Evolutionary conservation across 2,888 invertebrate genomes (phyloP), one percentile per base, ranked within the genome.

Genomic region (Quadriops clusia): DNA sequence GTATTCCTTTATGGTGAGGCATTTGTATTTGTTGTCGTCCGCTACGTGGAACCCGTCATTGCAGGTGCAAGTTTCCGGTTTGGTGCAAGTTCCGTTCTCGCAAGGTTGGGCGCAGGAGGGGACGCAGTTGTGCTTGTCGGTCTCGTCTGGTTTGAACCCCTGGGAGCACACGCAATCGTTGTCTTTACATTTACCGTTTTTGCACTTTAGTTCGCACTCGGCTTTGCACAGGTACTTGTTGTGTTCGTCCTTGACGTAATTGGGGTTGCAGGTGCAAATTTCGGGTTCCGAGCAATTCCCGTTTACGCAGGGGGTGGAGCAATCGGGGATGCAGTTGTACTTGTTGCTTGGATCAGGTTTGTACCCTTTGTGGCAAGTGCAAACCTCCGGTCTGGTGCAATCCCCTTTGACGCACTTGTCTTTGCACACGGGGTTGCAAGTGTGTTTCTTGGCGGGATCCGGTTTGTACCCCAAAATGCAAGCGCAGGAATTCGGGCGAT

Each of bases 181-280:
- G 0, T 64, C 68, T 0, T 63, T 58, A 47, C 79, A 79, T 4
- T 60, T 50, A 5, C 76, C 77, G 37, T 77, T 77, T 21, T 71
- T 43, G 38, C 79, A 79, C 5, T 69, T 66, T 5, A 58, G 54
- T 6, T 67, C 60, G 46, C 79, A 79, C n/a, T 64, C 58, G 0
- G 71, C 66, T 15, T 67, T 67, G 44, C 74, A 74, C 20, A 28
- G 23, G 11, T 37, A 37, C 11, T 30, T 36, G 30, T 37, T 34
- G 11, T 36, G 36, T 14, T 37, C 12, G 16, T 41, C 30, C 17
- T 27, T 15, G 10, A 28, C 10, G 27, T 25, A 44, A 4, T 34
- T 36, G 17, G 9, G 16, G 7, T 34, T 35, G 22, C 40, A 39
- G 7, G 25, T 15, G 16, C 39, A 39, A 5, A 17, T 37, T 28